Conservation (phyloP, 2,888 invertebrate genomes). For the Arctia plantaginis region DNA sequence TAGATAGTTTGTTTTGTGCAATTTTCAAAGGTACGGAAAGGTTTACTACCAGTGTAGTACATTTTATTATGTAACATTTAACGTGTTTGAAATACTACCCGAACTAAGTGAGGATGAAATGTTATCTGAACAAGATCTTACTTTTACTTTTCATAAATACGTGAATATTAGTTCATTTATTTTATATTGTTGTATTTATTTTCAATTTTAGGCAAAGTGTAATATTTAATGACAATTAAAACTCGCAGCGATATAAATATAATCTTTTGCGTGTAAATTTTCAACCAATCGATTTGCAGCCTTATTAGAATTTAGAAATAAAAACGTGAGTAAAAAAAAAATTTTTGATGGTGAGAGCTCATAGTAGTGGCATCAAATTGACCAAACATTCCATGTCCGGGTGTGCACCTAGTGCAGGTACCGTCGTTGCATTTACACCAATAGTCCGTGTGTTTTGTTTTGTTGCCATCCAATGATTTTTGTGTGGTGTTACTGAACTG, state of each 20-base stretch:
- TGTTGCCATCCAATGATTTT: slow-evolving; percentile 34
- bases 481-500: slow-evolving; percentile 25
- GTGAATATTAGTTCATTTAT: neutral
- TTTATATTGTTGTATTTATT: neutral
- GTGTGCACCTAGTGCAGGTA: slow-evolving; percentile 35
- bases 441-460: slow-evolving; percentile 49
- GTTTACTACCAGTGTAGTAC: neutral
- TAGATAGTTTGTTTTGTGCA: neutral
- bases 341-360: slow-evolving; percentile 9
- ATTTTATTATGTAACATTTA: neutral
- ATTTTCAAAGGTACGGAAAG: neutral
- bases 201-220: neutral
- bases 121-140: neutral
- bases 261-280: neutral
- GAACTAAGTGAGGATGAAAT: neutral
- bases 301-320: too few relatives aligned
- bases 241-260: neutral
- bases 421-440: slow-evolving; percentile 56
- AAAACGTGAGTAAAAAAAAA: neutral
- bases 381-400: slow-evolving; percentile 66
- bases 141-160: neutral
- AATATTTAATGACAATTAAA: neutral
- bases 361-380: slow-evolving; percentile 60
- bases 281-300: neutral
- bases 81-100: neutral